Conservation (phyloP, 1,140 invertebrate species). For the Papilio helenus region DNA sequence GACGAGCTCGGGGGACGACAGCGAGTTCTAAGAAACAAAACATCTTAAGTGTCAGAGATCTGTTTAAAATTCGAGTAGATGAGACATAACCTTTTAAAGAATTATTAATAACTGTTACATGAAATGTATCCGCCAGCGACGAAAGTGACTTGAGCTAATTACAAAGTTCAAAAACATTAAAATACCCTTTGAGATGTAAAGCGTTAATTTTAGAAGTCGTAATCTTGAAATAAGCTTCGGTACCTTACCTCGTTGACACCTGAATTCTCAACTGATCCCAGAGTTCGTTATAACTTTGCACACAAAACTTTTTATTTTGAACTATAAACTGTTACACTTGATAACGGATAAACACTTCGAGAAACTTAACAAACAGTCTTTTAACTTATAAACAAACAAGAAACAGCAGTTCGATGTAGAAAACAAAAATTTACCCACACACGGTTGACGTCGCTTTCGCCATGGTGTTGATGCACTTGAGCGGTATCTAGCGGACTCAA, state of each 20-base stretch:
- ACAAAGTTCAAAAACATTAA: slow-evolving; percentile 50
- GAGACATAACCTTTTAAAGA: slow-evolving; percentile 76
- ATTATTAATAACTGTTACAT: slow-evolving; percentile 77
- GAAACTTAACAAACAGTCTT: slow-evolving; percentile 64
- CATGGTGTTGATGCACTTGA: slow-evolving; percentile 78
- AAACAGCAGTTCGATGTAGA: slow-evolving; percentile 75
- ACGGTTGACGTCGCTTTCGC: slow-evolving; percentile 78
- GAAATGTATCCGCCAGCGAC: slow-evolving; percentile 39
- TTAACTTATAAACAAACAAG: slow-evolving; percentile 73
- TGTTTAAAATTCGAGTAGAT: slow-evolving; percentile 59
- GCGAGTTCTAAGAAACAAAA: slow-evolving; percentile 31
- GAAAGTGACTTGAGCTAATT: slow-evolving; percentile 57
- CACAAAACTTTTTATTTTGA: slow-evolving; percentile 74
- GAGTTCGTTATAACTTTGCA: slow-evolving; percentile 80
- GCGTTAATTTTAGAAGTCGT: slow-evolving; percentile 75
- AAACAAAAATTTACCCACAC: slow-evolving; percentile 80
- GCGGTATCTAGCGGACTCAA: slow-evolving; percentile 60
- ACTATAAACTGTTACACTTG: slow-evolving; percentile 58
- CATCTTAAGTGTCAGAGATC: slow-evolving; percentile 35
- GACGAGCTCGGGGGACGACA: neutral
- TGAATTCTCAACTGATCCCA: slow-evolving; percentile 79
- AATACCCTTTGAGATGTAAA: slow-evolving; percentile 57
- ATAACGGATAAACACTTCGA: slow-evolving; percentile 60
- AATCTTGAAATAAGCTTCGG: slow-evolving; percentile 78
- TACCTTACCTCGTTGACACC: slow-evolving; percentile 83